A percentile compares a stretch with the other conserved stretches of the same genome.
phyloP scores from a whole-genome alignment of 2,888 invertebrate genomes.

The Andrena bucephala region DNA sequence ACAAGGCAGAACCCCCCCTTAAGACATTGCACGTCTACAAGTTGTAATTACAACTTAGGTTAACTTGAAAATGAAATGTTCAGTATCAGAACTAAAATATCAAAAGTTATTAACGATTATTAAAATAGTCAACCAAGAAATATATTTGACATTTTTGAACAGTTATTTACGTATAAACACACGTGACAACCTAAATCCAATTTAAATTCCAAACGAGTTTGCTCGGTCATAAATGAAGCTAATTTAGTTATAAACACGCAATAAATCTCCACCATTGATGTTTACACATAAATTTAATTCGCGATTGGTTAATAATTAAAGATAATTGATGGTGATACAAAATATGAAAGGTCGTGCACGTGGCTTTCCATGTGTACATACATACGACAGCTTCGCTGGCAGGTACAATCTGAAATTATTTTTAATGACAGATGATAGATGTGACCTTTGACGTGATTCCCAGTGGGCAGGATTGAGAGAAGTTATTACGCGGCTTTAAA shows the following conservation, averaged over 20 bases:
- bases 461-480: conserved; percentile 19
- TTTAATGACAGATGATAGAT: conserved; percentile 15
- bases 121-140: too few relatives aligned
- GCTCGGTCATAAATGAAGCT: neutral
- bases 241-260: neutral
- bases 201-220: neutral
- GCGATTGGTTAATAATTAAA: neutral
- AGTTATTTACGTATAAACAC: neutral
- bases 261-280: neutral
- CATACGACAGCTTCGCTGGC: conserved; percentile 10
- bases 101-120: too few relatives aligned
- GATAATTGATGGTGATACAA: neutral
- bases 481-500: conserved; percentile 60
- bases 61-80: too few relatives aligned
- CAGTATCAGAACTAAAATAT: too few relatives aligned
- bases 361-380: neutral
- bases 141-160: neutral
- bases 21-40: too few relatives aligned
- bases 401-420: conserved; percentile 16
- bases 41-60: too few relatives aligned
- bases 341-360: neutral
- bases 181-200: neutral
- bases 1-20: too few relatives aligned
- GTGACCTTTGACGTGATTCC: conserved; percentile 2
- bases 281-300: neutral